Evolutionary conservation across 2,797 vertebrate species (phyloP).

Genomic region (Acanthurus lineatus): DNA sequence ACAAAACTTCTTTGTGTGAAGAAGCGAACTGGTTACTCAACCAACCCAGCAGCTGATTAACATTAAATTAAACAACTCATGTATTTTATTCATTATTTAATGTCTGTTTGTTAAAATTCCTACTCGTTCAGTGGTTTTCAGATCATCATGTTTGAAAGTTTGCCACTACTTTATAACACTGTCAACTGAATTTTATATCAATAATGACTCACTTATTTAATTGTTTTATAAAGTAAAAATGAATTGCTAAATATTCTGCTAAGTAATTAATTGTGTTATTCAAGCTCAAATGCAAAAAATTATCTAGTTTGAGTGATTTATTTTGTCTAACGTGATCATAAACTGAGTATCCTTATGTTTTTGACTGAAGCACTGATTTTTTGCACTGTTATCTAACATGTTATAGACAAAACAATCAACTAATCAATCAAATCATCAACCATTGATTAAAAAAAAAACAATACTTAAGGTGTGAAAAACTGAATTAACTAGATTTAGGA

Average conservation of each 20-base stretch:
- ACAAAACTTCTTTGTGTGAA: not conserved
- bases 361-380: too few species aligned
- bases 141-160: not conserved
- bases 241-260: not conserved
- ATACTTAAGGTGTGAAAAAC: too few species aligned
- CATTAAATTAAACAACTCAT: not conserved
- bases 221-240: too few species aligned
- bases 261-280: too few species aligned
- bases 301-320: not conserved
- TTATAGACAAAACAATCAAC: not conserved
- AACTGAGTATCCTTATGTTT: not conserved
- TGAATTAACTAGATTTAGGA: not conserved
- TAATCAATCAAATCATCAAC: not conserved
- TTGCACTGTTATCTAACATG: not conserved
- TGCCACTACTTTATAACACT: not conserved
- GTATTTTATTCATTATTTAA: not conserved
- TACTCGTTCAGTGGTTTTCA: not conserved
- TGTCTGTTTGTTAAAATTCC: not conserved
- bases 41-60: not conserved
- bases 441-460: not conserved
- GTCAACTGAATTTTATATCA: not conserved
- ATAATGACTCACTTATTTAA: too few species aligned
- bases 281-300: not conserved
- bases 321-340: not conserved
- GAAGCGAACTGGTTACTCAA: not conserved